Conservation (phyloP, 2,113 vertebrate genomes). For the Hydrolagus affinis region DNA sequence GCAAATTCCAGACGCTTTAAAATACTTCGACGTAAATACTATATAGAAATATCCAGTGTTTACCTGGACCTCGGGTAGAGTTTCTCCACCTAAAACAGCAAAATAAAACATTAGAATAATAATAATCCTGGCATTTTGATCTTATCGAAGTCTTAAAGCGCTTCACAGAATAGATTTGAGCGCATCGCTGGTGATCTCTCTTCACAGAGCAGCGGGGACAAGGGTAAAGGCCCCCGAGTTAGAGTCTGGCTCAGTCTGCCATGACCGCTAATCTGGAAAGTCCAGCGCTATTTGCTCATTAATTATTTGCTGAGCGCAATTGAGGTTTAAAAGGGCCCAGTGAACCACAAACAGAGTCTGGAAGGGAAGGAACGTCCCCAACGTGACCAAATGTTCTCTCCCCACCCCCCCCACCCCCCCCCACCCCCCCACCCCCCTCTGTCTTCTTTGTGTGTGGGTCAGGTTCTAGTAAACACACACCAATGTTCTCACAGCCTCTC, state of each 20-base stretch:
- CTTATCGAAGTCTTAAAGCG: too few species aligned
- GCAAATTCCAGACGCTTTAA: too few species aligned
- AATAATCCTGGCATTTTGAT: too few species aligned
- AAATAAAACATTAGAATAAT: too few species aligned
- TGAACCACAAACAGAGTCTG: neutral
- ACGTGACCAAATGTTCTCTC: neutral
- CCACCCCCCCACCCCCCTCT: neutral
- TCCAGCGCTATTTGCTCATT: conserved; percentile 14
- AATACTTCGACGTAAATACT: too few species aligned
- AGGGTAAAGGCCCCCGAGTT: neutral
- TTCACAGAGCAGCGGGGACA: conserved; percentile 24
- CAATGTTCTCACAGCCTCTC: conserved; percentile 4
- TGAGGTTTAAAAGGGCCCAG: conserved; percentile 2
- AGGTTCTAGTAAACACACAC: neutral
- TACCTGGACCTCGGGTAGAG: too few species aligned
- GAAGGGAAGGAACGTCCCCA: neutral
- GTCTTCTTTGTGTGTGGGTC: neutral
- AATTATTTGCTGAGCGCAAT: conserved; percentile 20
- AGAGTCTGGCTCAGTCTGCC: neutral
- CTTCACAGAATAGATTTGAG: neutral
- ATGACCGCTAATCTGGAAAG: conserved; percentile 9
- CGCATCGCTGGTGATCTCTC: conserved; percentile 28
- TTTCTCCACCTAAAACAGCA: too few species aligned
- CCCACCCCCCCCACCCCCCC: neutral
- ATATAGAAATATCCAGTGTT: too few species aligned